Evolutionary conservation across 2,797 vertebrate species (phyloP).

Genomic region (Heteromormyrus szaboi): DNA sequence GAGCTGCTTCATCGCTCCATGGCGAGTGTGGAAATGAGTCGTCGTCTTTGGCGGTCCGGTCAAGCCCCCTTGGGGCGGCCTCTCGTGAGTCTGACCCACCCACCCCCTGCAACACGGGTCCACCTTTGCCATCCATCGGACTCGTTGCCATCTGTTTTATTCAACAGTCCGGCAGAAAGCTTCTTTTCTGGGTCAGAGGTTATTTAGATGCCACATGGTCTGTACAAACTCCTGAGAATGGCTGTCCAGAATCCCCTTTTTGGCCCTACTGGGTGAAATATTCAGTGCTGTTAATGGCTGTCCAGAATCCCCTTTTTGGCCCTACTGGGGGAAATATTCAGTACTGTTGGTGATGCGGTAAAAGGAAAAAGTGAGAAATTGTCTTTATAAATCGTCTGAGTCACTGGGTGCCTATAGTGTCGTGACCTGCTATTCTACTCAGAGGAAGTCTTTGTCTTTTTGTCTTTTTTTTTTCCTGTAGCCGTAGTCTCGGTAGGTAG

Average conservation of each 20-base stretch:
- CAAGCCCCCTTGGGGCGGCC: not conserved
- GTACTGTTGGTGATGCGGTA: not conserved
- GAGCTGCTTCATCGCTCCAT: not conserved
- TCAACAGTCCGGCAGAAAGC: not conserved
- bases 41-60: slow-evolving; percentile 4
- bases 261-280: not conserved
- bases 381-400: not conserved
- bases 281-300: not conserved
- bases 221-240: not conserved
- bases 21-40: not conserved
- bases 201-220: slow-evolving; percentile 20
- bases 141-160: slow-evolving; percentile 13
- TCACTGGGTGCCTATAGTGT: not conserved
- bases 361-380: not conserved
- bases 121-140: not conserved
- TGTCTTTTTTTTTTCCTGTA: not conserved
- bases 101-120: not conserved
- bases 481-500: not conserved
- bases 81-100: not conserved
- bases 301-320: not conserved
- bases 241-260: not conserved
- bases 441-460: not conserved
- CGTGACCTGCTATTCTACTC: not conserved
- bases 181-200: slow-evolving; percentile 22
- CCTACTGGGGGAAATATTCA: not conserved